Conservation (phyloP, 2,888 invertebrate genomes). For the Helicoverpa assulta region DNA sequence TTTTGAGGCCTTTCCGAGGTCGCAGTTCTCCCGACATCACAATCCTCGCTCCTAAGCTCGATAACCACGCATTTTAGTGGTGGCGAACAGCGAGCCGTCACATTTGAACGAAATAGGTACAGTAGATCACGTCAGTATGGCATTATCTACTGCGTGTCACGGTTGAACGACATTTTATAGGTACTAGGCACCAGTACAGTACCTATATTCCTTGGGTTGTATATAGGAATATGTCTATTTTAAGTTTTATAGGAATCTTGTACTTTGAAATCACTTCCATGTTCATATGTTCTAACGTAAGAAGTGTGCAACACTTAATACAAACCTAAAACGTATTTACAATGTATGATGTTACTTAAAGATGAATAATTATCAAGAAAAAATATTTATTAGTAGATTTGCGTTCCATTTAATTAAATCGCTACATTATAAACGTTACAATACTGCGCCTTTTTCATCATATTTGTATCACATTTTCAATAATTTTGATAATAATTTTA, state of each 20-base stretch:
- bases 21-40: no score
- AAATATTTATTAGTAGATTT: background rate
- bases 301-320: constrained; percentile 16
- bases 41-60: no score
- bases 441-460: background rate
- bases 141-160: no score
- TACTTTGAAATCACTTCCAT: constrained; percentile 23
- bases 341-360: constrained; percentile 3
- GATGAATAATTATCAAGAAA: background rate
- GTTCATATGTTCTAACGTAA: constrained; percentile 3
- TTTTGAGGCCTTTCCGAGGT: no score
- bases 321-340: background rate
- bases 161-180: no score
- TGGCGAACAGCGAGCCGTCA: no score
- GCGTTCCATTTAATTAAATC: background rate
- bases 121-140: no score
- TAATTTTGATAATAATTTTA: background rate
- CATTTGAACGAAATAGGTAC: no score
- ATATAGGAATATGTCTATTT: constrained; percentile 8
- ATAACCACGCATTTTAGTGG: no score
- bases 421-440: background rate
- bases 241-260: constrained; percentile 22
- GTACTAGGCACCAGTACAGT: no score
- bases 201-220: constrained; percentile 13
- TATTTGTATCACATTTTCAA: background rate